Evolutionary conservation across 2,113 vertebrate species (phyloP).

Genomic region (Lycocorax pyrrhopterus): DNA sequence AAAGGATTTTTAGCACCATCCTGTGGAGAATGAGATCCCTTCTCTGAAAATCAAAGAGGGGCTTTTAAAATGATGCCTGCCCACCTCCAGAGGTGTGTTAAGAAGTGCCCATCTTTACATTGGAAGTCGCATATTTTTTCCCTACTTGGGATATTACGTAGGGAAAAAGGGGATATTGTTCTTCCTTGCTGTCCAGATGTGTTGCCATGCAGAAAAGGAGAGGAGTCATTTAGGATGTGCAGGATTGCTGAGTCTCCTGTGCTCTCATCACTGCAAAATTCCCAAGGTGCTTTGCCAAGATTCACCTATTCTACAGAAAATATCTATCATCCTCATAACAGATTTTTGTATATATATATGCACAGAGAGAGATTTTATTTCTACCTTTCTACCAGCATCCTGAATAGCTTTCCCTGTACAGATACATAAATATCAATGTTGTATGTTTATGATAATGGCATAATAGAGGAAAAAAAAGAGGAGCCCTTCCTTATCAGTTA

Average conservation of each 20-base stretch:
- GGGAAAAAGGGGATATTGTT: background rate
- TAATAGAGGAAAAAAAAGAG: background rate
- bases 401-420: background rate
- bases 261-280: background rate
- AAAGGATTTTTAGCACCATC: constrained; percentile 62
- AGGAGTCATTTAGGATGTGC: background rate
- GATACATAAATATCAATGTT: constrained; percentile 26
- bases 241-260: background rate
- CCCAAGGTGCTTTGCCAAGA: background rate
- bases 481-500: constrained; percentile 5
- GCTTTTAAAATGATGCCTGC: background rate
- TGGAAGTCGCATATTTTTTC: background rate
- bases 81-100: background rate
- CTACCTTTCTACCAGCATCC: background rate
- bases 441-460: constrained; percentile 25
- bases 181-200: background rate
- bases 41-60: background rate
- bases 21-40: constrained; percentile 32
- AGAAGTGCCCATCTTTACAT: background rate
- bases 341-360: background rate
- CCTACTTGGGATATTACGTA: accelerated
- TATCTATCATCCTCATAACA: background rate
- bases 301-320: background rate
- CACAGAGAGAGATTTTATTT: background rate
- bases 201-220: background rate